Conservation (phyloP, 2,797 vertebrate genomes). For the Betta splendens region DNA sequence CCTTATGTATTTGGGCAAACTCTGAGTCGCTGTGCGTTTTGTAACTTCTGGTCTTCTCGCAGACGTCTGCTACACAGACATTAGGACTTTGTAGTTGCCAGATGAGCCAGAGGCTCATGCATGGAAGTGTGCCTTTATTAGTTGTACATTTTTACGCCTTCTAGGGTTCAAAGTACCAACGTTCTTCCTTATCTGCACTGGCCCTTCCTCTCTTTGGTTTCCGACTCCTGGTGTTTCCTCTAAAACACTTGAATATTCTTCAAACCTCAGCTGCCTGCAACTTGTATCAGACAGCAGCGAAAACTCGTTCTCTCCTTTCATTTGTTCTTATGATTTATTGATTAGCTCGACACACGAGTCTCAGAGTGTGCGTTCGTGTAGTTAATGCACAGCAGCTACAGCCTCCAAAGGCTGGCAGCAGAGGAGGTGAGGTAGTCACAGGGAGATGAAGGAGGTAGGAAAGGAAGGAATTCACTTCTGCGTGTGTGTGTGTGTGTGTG, state of each 20-base stretch:
- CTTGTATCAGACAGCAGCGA: too few species aligned
- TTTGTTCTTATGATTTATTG: slow-evolving; percentile 61
- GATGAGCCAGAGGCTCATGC: slow-evolving; percentile 49
- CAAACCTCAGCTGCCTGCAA: neutral
- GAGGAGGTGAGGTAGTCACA: slow-evolving; percentile 28
- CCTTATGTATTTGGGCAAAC: slow-evolving; percentile 11
- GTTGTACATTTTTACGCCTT: slow-evolving; percentile 36
- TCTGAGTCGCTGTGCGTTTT: slow-evolving; percentile 12
- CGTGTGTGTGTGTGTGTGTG: slow-evolving; percentile 37
- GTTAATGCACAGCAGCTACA: slow-evolving; percentile 15
- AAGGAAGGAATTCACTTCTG: slow-evolving; percentile 49
- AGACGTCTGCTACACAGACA: slow-evolving; percentile 24
- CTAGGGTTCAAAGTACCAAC: slow-evolving; percentile 35
- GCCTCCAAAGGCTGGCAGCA: slow-evolving; percentile 40
- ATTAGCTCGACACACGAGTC: slow-evolving; percentile 35
- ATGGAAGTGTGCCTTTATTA: slow-evolving; percentile 25
- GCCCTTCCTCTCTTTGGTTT: slow-evolving; percentile 29
- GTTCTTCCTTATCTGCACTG: slow-evolving; percentile 42
- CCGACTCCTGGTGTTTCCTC: slow-evolving; percentile 11
- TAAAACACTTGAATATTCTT: slow-evolving; percentile 13
- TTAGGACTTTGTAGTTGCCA: slow-evolving; percentile 32
- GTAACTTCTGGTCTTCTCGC: slow-evolving; percentile 1
- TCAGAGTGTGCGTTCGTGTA: slow-evolving; percentile 1
- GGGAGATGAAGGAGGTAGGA: slow-evolving; percentile 50
- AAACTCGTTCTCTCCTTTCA: slow-evolving; percentile 3